Evolutionary conservation across 1,140 invertebrate genomes (phyloP), one percentile per base, ranked within the genome.

Genomic region (Pseudachorutes palmiensis): DNA sequence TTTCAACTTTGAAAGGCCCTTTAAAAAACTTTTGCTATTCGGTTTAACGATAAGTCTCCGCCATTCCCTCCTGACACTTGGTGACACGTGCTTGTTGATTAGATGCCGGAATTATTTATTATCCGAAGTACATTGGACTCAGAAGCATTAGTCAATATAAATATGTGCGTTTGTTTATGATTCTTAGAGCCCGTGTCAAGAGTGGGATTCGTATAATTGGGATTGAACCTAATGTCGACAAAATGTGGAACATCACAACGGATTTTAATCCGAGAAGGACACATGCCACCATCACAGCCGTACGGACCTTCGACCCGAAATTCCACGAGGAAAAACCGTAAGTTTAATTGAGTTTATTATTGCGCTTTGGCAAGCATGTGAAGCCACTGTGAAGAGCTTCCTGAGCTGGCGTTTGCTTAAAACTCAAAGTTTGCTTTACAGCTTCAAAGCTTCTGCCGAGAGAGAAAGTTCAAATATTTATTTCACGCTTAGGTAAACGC

Each of bases 211-310:
- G 86, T 69, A 84, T 95, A 70, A 79, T 93, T 74, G 90, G 89
- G 61, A 92, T 90, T 19, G 85, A 88, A 30, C 83, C 88, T 5
- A 85, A 87, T 60, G 85, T 85, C 45, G 83, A 85, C 19, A 79
- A 83, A 19, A 84, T 85, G 55, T 96, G 92, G 92, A 91, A 86
- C 69, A 85, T 94, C 45, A 88, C 86, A 14, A 85, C 89, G 30
- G 91, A 94, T 71, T 83, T 89, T 62, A 90, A 89, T 76, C 84
- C 87, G 30, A 89, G 91, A 75, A 87, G 91, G 64, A 91, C 90
- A 1, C 83, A 86, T 1, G 91, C 90, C 1, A 89, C 89, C 9
- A 90, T 95, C 24, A 93, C 90, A 0, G 88, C 89, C 0, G 86
- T 89, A 62, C 81, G 88, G 51, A 87, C 76, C 62, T 75, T 71